These are phyloP conservation scores for Hippocampus mohnikei DNA, from an alignment of 2,113 vertebrate genomes.

Conservation along the genomic window DNA sequence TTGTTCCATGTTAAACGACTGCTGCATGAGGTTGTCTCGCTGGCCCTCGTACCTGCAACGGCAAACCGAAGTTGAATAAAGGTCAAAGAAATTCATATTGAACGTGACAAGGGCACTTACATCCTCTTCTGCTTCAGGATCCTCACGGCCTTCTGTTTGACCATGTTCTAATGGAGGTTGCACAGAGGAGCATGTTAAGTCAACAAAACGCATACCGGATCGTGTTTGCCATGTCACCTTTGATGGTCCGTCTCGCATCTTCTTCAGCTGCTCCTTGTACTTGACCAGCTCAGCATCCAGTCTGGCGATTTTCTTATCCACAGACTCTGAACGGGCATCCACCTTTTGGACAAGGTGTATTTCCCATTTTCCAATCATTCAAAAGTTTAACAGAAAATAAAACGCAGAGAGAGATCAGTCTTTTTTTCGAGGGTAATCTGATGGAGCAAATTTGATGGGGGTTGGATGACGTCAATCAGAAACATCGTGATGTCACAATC, in stretches of 20 bases:
- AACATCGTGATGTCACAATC: neutral
- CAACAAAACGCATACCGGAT: neutral
- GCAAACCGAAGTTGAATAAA: neutral
- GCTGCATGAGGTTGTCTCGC: slow-evolving; percentile 90
- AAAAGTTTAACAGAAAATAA: too few species aligned
- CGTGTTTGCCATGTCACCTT: slow-evolving; percentile 74
- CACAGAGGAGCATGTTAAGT: neutral
- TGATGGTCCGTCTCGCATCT: slow-evolving; percentile 96
- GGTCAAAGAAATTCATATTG: neutral
- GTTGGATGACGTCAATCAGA: neutral
- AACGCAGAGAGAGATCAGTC: too few species aligned
- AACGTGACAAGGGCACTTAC: slow-evolving; percentile 70
- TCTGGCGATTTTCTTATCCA: slow-evolving; percentile 93
- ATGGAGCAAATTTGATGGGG: too few species aligned
- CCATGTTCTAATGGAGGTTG: slow-evolving; percentile 83
- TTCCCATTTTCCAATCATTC: neutral
- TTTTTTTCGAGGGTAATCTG: too few species aligned
- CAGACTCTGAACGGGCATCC: slow-evolving; percentile 87
- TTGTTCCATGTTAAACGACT: slow-evolving; percentile 99
- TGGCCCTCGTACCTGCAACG: slow-evolving; percentile 89
- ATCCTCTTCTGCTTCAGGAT: slow-evolving; percentile 96
- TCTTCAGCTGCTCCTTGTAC: slow-evolving; percentile 99
- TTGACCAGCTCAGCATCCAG: slow-evolving; percentile 91
- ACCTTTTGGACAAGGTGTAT: slow-evolving; percentile 70
- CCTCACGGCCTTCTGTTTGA: slow-evolving; percentile 95